These are phyloP conservation scores for Drosophila kanekoi DNA, from an alignment of 2,888 invertebrate species.

Conservation along the genomic window DNA sequence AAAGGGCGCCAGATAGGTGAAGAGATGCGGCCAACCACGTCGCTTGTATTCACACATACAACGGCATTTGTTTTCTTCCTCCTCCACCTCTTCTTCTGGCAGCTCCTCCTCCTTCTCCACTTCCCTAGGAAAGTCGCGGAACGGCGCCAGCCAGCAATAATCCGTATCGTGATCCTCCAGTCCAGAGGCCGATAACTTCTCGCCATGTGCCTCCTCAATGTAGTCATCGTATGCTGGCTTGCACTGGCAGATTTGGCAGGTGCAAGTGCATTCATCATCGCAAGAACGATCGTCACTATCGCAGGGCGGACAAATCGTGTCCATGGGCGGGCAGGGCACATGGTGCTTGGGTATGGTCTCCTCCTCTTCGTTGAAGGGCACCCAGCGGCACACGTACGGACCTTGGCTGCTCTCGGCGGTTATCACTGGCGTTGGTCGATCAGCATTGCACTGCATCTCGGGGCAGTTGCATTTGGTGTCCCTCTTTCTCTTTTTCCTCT, in stretches of 20 bases:
- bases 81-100: conserved; percentile 6
- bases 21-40: conserved; percentile 52
- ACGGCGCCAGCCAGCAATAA: conserved; percentile 64
- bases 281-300: conserved; percentile 31
- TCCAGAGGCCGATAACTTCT: conserved; percentile 50
- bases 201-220: conserved; percentile 55
- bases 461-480: conserved; percentile 57
- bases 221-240: conserved; percentile 21
- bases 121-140: conserved; percentile 35
- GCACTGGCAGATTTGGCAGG: conserved; percentile 58
- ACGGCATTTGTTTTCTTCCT: conserved; percentile 33
- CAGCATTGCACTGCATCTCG: conserved; percentile 50
- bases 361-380: conserved; percentile 49
- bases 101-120: neutral
- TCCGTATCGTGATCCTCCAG: conserved; percentile 67
- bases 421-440: conserved; percentile 46
- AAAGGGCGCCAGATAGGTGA: conserved; percentile 58
- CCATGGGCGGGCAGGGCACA: conserved; percentile 52
- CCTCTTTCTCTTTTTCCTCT: conserved; percentile 3
- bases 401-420: conserved; percentile 78
- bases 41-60: conserved; percentile 55
- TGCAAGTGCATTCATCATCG: conserved; percentile 63
- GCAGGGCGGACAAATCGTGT: conserved; percentile 66
- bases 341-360: conserved; percentile 39
- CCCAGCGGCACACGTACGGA: conserved; percentile 77